phyloP scores from a whole-genome alignment of 2,113 vertebrate species.

The Zingel zingel region DNA sequence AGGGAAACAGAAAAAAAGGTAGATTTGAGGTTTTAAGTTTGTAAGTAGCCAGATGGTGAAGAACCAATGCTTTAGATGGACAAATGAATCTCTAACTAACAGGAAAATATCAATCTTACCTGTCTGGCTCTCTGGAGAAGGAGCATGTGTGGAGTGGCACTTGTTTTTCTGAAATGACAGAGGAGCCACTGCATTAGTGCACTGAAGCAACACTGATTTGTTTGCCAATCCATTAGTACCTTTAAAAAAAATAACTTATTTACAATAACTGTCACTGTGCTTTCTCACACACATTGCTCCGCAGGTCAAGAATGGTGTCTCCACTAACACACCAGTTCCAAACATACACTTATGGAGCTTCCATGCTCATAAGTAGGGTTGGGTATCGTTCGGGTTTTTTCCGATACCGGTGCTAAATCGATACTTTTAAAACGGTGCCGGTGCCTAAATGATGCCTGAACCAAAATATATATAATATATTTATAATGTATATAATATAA shows the following conservation, averaged over 20 bases:
- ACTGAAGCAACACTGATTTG: background rate
- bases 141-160: conserved; percentile 78
- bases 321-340: background rate
- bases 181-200: background rate
- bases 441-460: too few species aligned
- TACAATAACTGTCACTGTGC: background rate
- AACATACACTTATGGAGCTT: background rate
- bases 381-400: too few species aligned
- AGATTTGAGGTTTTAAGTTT: background rate
- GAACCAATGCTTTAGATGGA: background rate
- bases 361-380: too few species aligned
- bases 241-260: background rate
- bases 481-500: too few species aligned
- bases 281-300: background rate
- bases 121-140: conserved; percentile 70
- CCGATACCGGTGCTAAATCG: too few species aligned
- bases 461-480: too few species aligned
- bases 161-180: conserved; percentile 81
- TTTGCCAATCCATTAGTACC: background rate
- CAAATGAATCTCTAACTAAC: background rate
- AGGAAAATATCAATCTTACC: conserved; percentile 55
- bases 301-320: background rate
- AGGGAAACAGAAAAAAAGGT: background rate
- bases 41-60: background rate
- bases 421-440: too few species aligned